Evolutionary conservation across 2,888 invertebrate genomes (phyloP).

Genomic region (Lasioglossum pauxillum): DNA sequence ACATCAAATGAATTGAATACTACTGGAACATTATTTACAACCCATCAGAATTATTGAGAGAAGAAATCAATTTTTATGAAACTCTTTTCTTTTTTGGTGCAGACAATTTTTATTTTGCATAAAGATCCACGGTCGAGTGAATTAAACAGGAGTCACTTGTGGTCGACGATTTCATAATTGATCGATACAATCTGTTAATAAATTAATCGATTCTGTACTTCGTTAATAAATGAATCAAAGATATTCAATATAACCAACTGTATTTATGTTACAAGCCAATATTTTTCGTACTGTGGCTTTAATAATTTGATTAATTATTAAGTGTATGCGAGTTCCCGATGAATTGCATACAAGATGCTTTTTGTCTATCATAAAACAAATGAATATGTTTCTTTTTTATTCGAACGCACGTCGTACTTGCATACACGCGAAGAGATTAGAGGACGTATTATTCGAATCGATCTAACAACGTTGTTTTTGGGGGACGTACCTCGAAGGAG

Average conservation of each 20-base stretch:
- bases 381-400: neutral
- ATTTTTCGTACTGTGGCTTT: neutral
- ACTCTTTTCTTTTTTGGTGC: neutral
- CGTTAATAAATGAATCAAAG: neutral
- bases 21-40: neutral
- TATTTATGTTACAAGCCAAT: no score
- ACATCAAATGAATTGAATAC: neutral
- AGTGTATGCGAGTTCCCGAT: neutral
- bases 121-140: neutral
- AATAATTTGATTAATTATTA: neutral
- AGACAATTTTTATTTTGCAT: neutral
- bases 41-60: neutral
- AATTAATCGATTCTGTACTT: neutral
- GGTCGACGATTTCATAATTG: neutral
- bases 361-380: neutral
- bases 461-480: neutral
- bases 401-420: neutral
- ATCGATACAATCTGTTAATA: neutral
- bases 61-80: neutral
- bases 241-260: neutral
- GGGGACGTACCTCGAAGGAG: neutral
- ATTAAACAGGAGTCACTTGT: neutral
- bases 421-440: neutral
- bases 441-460: neutral
- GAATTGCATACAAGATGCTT: neutral